Base-by-base conservation (phyloP, 1,140 invertebrate genomes). In the Cyrtorhinus lividipennis region DNA sequence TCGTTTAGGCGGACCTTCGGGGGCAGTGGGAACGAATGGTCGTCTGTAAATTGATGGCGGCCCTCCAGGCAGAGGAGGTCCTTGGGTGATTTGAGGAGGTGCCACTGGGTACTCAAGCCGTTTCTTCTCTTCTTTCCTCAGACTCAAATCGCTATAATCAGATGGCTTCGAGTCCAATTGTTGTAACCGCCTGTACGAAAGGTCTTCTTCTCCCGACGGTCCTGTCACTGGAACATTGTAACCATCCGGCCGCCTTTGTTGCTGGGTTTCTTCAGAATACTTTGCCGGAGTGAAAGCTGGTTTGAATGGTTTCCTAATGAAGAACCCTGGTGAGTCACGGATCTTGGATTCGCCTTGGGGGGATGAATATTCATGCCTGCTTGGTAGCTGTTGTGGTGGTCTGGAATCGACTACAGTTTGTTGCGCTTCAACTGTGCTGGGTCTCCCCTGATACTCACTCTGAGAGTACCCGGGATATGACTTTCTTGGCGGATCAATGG, bases 21-120 rank as follows among this genome's bases (percentile, higher is more conserved):
- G 60, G 15, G 45, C 59, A 44, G 45, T 45, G 10, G 30, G 30
- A n/a, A 24, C 38, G 30, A 22, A 46, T 24, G 56, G 65, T 48
- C 53, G 30, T 61, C 56, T 62, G 60, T 58, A 38, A 23, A 38
- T 46, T 26, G 30, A 44, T 30, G 25, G 20, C 44, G 58, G 13
- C 13, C 25, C 10, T 24, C 58, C n/a, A 38, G 59, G 27, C 27
- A 57, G 20, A 53, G 48, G 48, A 13, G 48, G 48, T 5, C 48
- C 48, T 20, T 53, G 48, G 3, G 48, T 53, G 5, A 53, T 53
- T 53, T 53, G 48, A 13, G 48, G 48, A 5, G 48, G 12, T 5
- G 48, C 10, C 20, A 53, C 48, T 13, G 48, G 20, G 20, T 53
- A 53, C 5, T 53, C 48, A 5, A 53, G 3, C 20, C 48, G 10